A percentile compares a stretch with the other conserved stretches of the same genome.
These are phyloP conservation scores for Halotydeus destructor DNA, from an alignment of 1,140 invertebrate genomes.

Conservation along the genomic window DNA sequence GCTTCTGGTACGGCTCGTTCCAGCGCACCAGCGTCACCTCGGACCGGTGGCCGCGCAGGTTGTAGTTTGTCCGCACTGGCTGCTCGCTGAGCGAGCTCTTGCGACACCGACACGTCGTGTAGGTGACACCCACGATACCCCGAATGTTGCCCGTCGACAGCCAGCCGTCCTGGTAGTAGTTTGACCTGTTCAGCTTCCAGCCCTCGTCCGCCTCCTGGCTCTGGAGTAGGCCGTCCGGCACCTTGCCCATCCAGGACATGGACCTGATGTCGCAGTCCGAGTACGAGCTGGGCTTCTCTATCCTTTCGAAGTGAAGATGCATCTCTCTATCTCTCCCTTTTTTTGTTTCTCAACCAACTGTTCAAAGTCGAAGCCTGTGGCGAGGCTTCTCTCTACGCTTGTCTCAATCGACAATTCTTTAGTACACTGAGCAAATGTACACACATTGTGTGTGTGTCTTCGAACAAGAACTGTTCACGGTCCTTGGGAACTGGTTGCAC, in stretches of 20 bases:
- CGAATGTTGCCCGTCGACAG: conserved; percentile 80
- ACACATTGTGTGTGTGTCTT: no score
- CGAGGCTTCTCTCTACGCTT: no score
- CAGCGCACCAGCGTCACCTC: conserved; percentile 90
- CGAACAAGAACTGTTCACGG: no score
- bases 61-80: conserved; percentile 84
- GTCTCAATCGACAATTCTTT: no score
- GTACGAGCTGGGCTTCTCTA: conserved; percentile 60
- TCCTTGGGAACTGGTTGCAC: no score
- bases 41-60: conserved; percentile 81
- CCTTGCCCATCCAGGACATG: conserved; percentile 93
- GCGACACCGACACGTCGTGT: conserved; percentile 63
- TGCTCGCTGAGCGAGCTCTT: conserved; percentile 39
- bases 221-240: conserved; percentile 79
- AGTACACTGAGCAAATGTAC: no score
- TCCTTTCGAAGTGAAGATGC: conserved; percentile 58
- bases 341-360: no score
- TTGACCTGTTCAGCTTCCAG: conserved; percentile 71
- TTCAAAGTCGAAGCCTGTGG: no score
- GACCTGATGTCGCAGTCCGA: conserved; percentile 74
- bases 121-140: conserved; percentile 84
- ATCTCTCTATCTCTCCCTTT: no score
- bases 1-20: conserved; percentile 96
- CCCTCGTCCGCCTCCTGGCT: conserved; percentile 32
- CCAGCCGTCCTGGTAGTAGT: conserved; percentile 98